Evolutionary conservation across 1,140 invertebrate genomes (phyloP).

Genomic region (Parapsyche elsis): DNA sequence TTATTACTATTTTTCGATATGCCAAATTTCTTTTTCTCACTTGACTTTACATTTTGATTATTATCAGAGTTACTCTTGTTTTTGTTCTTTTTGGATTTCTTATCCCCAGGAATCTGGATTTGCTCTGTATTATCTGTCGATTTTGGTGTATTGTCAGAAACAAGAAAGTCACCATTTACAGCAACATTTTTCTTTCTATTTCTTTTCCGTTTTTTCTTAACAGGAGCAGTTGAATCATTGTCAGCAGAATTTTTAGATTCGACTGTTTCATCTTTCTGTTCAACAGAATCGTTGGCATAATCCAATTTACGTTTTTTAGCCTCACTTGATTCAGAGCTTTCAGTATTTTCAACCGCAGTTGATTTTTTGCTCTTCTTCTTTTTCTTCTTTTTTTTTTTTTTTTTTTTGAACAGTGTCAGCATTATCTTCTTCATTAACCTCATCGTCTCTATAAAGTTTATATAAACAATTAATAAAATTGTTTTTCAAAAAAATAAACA

Average conservation of each 20-base stretch:
- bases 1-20: not conserved
- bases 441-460: conserved; percentile 59
- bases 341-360: not conserved
- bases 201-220: conserved; percentile 56
- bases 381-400: conserved; percentile 61
- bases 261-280: conserved; percentile 33
- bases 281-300: not conserved
- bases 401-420: conserved; percentile 60
- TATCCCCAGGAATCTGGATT: not conserved
- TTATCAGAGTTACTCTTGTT: conserved; percentile 24
- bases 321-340: not conserved
- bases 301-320: conserved; percentile 8
- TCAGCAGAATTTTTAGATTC: conserved; percentile 46
- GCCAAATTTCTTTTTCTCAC: conserved; percentile 55
- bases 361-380: conserved; percentile 53
- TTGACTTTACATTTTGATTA: conserved; percentile 48
- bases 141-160: not conserved
- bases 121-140: not conserved
- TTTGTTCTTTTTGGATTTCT: not conserved
- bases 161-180: no score
- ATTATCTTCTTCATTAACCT: conserved; percentile 40
- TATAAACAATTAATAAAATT: not conserved
- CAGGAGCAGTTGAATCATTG: conserved; percentile 53
- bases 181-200: conserved; percentile 52
- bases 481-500: not conserved